phyloP scores from a whole-genome alignment of 30 jellyfish, hydroid and myxozoan species.

The Pseudorhiza aurosa region DNA sequence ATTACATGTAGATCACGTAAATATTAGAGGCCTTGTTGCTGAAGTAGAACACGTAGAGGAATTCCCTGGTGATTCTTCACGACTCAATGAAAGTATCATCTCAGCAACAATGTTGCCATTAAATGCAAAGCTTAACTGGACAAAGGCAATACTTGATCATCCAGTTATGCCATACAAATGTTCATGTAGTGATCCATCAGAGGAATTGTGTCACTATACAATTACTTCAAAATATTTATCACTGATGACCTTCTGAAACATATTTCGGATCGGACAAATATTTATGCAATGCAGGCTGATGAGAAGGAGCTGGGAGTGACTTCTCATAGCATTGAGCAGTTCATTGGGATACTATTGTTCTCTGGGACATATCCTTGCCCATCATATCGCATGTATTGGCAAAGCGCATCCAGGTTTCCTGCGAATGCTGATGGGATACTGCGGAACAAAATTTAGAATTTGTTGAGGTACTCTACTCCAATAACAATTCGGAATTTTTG shows the following conservation, averaged over 20 bases:
- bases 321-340: neutral
- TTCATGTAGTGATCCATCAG: neutral
- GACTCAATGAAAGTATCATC: neutral
- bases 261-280: neutral
- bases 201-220: neutral
- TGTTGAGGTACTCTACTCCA: constrained; percentile 7
- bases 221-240: neutral
- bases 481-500: neutral
- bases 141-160: neutral
- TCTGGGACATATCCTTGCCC: constrained; percentile 9
- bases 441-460: neutral
- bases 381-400: constrained; percentile 28
- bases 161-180: neutral
- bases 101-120: neutral
- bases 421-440: neutral
- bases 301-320: constrained; percentile 6
- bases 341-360: constrained; percentile 11
- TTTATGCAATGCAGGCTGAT: constrained; percentile 16
- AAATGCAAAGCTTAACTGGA: neutral
- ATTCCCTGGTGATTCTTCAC: neutral
- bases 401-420: neutral
- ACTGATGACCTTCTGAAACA: neutral
- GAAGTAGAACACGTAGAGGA: neutral
- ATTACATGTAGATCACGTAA: no score
- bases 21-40: neutral